Percentiles rank a stretch among this genome's conserved stretches.
These are phyloP conservation scores for Fundulus diaphanus DNA, from an alignment of 2,797 vertebrate species.

Conservation along the genomic window DNA sequence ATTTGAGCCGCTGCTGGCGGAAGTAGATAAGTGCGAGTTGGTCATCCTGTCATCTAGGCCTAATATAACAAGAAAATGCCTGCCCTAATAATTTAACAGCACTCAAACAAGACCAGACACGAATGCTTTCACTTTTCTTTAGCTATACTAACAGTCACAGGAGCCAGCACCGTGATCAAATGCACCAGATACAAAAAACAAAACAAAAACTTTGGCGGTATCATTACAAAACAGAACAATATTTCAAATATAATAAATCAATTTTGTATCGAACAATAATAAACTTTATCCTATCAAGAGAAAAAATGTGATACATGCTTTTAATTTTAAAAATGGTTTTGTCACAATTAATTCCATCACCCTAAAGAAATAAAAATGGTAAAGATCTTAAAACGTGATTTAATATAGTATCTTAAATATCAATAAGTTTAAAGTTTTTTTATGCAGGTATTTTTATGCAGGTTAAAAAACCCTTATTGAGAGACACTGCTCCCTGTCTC, in stretches of 20 bases:
- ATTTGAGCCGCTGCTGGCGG: slow-evolving; percentile 10
- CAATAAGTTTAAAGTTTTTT: background rate
- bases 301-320: background rate
- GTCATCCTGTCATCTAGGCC: slow-evolving; percentile 15
- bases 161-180: background rate
- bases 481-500: background rate
- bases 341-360: background rate
- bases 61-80: slow-evolving; percentile 16
- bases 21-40: slow-evolving; percentile 13
- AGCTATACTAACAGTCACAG: background rate
- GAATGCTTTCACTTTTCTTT: slow-evolving; percentile 5
- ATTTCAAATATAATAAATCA: background rate
- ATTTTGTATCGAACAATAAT: background rate
- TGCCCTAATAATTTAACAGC: slow-evolving; percentile 3
- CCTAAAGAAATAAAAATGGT: background rate
- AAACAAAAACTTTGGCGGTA: background rate
- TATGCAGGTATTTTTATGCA: no score
- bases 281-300: background rate
- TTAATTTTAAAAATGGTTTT: background rate
- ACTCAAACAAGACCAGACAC: slow-evolving; percentile 8
- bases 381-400: background rate
- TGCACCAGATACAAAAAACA: background rate
- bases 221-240: background rate
- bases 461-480: no score
- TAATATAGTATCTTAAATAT: background rate